Base-by-base conservation (phyloP, 2,888 invertebrate genomes). In the Parapristionchus giblindavisi region DNA sequence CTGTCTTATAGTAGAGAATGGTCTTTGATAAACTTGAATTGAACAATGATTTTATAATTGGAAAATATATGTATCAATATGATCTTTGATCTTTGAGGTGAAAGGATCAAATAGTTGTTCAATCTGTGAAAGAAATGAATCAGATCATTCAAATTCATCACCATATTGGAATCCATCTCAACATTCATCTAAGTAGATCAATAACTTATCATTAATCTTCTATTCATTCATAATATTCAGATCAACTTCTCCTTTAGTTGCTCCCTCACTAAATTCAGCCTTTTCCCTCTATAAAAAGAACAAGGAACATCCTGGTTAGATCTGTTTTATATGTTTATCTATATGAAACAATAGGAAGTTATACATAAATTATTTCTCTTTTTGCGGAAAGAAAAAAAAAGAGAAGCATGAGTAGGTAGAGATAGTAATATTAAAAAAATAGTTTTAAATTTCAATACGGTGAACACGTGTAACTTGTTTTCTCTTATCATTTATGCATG, bases 21-120 rank as follows among this genome's bases (percentile, higher is more conserved):
- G 17, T 43, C 17, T 17, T 43, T 8, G 17, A 14, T 8, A 8
- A 43, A 8, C 43, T 14, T 43, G 11, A 14, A 43, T 8, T 43
- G 43, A 43, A 43, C 43, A 43, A 43, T 14, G 43, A 17, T 14
- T 8, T 8, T 8, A 17, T 14, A 43, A 43, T 43, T 43, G 8
- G 43, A 43, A 43, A 43, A 14, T 43, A 43, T 8, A 43, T 43
- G 11, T 43, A 43, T 17, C 8, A 17, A 43, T 14, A 43, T 40
- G 63, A 63, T 63, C 63, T 63, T 63, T 61, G 61, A 61, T 38
- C 61, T 61, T 27, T 63, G 27, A 66, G 66, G 51, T 66, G 24
- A 32, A 36, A n/a, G 66, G 66, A 24, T 66, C 66, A 17, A 51
- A 48, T 17, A 36, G 51, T 6, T 66, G 66, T 66, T 48, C 66